A percentile compares a stretch with the other conserved stretches of the same genome.
phyloP scores from a whole-genome alignment of 2,113 vertebrate genomes.

The Lathamus discolor region DNA sequence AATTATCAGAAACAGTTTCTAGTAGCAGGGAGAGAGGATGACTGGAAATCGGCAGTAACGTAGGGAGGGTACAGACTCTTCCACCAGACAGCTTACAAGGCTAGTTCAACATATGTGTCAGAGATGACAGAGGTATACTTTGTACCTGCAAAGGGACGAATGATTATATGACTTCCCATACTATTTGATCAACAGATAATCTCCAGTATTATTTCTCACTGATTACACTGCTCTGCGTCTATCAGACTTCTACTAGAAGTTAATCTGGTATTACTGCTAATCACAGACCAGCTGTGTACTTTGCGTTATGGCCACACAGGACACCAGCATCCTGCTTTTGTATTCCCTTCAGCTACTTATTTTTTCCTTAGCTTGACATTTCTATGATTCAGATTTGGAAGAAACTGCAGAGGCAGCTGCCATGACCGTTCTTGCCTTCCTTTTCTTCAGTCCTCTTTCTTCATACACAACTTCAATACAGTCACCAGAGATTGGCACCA shows the following conservation, averaged over 20 bases:
- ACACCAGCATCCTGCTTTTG: not conserved
- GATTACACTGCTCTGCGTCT: not conserved
- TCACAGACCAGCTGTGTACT: not conserved
- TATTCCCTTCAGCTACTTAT: not conserved
- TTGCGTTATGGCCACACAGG: not conserved
- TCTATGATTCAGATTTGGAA: not conserved
- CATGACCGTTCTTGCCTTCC: not conserved
- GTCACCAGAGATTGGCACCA: not conserved
- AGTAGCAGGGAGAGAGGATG: not conserved
- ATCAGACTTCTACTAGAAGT: not conserved
- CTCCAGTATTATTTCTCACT: not conserved
- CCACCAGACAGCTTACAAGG: accelerated
- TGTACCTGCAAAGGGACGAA: accelerated
- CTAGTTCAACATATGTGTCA: not conserved
- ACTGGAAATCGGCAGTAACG: not conserved
- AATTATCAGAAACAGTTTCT: not conserved
- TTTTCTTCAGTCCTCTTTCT: not conserved
- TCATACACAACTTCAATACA: not conserved
- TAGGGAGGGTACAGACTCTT: not conserved
- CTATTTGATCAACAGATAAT: not conserved
- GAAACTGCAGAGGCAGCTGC: not conserved
- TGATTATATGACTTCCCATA: not conserved
- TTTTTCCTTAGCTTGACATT: not conserved
- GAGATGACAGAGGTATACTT: accelerated
- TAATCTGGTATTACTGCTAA: not conserved